Evolutionary conservation across 2,113 vertebrate genomes (phyloP), one percentile per base, ranked within the genome.

Genomic region (Indri indri): DNA sequence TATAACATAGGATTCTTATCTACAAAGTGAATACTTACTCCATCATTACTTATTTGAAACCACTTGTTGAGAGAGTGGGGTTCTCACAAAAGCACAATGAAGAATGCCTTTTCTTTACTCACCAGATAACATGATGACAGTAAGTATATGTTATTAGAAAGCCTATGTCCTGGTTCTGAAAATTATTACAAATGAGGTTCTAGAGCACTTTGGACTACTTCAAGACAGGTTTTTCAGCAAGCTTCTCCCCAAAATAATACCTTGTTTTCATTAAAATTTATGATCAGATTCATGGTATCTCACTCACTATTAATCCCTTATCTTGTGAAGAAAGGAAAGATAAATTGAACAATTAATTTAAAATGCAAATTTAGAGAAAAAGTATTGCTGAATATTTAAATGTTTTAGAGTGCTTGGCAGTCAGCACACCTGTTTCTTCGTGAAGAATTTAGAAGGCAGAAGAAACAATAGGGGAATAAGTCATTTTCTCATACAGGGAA

Each of bases 301-400:
- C 74, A 80, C 25, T 94, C 50, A 80, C 22, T 90, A 7, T 88
- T 52, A 3, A 17, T 25, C 42, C 13, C n/a, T 68, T 68, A 30
- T 87, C 74, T 80, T 5, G 9, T 22, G 42, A 80, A 20, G 5
- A 68, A 12, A 47, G 8, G 40, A 27, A 13, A 86, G 0, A 7
- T 52, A 14, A 88, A 74, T 40, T 50, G 40, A 94, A 79, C 7
- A 37, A 23, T 73, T 88, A 25, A 85, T 32, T 71, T 71, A 27
- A 77, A 92, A 91, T 94, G 34, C 47, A 73, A 40, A 94, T 95
- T 77, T 57, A 76, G 7, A 95, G 20, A 40, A 66, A 93, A 94
- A 32, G 12, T 23, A 84, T 45, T 45, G 16, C 23, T 42, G 3
- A 68, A 40, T 66, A 47, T 74, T 77, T 45, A 16, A 86, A 42